Conservation (phyloP, 2,888 invertebrate species). For the Seira sanloemensis region DNA sequence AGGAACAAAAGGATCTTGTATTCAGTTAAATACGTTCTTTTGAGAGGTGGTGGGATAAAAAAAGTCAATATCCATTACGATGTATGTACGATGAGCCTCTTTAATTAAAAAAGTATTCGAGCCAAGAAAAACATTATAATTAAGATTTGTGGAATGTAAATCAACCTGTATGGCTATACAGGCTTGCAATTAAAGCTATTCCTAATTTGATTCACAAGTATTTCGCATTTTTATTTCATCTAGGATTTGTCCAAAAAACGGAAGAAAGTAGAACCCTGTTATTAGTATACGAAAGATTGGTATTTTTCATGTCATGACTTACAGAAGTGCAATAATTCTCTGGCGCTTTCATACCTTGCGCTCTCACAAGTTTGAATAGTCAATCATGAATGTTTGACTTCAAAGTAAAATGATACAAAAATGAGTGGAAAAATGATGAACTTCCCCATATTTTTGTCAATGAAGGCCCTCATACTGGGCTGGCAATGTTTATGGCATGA, state of each 20-base stretch:
- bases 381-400: not conserved
- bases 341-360: too few relatives aligned
- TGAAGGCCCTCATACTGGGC: too few relatives aligned
- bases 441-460: not conserved
- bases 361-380: not conserved
- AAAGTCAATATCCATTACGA: not conserved
- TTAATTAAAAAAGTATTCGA: not conserved
- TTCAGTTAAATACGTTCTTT: too few relatives aligned
- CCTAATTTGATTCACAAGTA: not conserved
- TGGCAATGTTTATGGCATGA: too few relatives aligned
- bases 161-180: not conserved
- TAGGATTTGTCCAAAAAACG: not conserved
- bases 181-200: not conserved
- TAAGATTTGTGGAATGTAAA: not conserved
- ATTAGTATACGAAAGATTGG: not conserved
- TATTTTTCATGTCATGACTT: not conserved
- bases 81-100: not conserved
- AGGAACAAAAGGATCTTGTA: not conserved
- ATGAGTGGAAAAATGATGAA: not conserved
- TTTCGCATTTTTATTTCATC: too few relatives aligned
- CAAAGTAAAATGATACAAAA: not conserved
- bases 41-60: not conserved
- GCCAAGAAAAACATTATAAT: not conserved
- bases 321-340: too few relatives aligned
- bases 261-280: not conserved